phyloP scores from a whole-genome alignment of 2,888 invertebrate species.

The Brachynemurus nebulosus region DNA sequence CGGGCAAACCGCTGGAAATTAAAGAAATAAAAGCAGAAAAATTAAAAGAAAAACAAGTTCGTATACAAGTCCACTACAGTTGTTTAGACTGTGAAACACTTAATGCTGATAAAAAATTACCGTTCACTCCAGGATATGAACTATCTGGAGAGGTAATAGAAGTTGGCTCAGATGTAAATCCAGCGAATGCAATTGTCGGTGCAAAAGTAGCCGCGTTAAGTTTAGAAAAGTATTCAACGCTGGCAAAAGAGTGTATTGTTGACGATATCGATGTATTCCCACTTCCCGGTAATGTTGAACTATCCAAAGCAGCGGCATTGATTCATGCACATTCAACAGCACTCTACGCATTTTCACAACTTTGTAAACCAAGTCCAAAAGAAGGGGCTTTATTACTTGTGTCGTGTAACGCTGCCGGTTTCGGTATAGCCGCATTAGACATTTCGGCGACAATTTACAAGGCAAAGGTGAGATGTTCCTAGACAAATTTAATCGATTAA shows the following conservation, averaged over 20 bases:
- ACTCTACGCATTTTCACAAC: slow-evolving; percentile 43
- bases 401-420: slow-evolving; percentile 47
- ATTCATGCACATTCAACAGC: slow-evolving; percentile 49
- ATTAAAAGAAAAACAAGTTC: slow-evolving; percentile 39
- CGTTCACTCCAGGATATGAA: slow-evolving; percentile 51
- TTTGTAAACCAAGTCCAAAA: slow-evolving; percentile 27
- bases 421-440: slow-evolving; percentile 51
- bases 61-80: slow-evolving; percentile 46
- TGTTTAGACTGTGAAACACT: slow-evolving; percentile 46
- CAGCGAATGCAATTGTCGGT: slow-evolving; percentile 34
- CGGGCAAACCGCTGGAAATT: slow-evolving; percentile 34
- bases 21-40: slow-evolving; percentile 31
- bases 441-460: slow-evolving; percentile 51
- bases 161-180: slow-evolving; percentile 35
- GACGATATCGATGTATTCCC: slow-evolving; percentile 41
- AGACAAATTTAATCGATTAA: too few species aligned
- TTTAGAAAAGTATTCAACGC: slow-evolving; percentile 39
- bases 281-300: slow-evolving; percentile 37
- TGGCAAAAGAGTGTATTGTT: slow-evolving; percentile 45
- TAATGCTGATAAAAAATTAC: slow-evolving; percentile 34
- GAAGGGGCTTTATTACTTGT: slow-evolving; percentile 46
- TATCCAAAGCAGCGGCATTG: slow-evolving; percentile 41
- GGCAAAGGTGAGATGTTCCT: slow-evolving; percentile 37
- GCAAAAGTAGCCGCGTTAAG: slow-evolving; percentile 46
- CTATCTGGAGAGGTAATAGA: slow-evolving; percentile 44